These are phyloP conservation scores for Callyntrura sp. DNA, from an alignment of 2,888 invertebrate genomes.

Conservation along the genomic window DNA sequence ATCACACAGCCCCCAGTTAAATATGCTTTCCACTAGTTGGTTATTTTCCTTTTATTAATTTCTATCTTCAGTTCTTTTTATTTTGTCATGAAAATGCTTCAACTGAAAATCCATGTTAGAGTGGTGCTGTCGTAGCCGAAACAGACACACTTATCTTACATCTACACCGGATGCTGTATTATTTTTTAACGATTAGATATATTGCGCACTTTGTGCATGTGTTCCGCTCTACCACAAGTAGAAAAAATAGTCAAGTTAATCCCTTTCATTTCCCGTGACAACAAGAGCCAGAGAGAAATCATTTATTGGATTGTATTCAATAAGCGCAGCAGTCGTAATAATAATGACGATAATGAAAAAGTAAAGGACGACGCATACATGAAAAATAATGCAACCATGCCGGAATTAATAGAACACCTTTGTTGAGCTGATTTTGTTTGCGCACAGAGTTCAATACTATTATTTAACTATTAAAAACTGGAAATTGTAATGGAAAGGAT, in stretches of 20 bases:
- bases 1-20: not conserved
- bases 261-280: constrained; percentile 60
- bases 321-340: not conserved
- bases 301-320: constrained; percentile 65
- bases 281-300: constrained; percentile 24
- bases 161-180: constrained; percentile 76
- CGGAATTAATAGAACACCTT: constrained; percentile 12
- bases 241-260: constrained; percentile 45
- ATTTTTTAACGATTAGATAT: constrained; percentile 51
- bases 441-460: constrained; percentile 29
- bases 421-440: not conserved
- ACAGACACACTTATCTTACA: constrained; percentile 53
- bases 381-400: not conserved
- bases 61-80: too few species aligned
- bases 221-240: not conserved
- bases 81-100: not conserved
- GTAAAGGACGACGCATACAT: not conserved
- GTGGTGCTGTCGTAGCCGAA: not conserved
- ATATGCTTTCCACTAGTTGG: not conserved
- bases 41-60: not conserved
- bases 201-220: not conserved
- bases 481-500: constrained; percentile 67
- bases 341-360: not conserved
- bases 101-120: constrained; percentile 17
- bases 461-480: not conserved